Conservation (phyloP, 1,140 invertebrate species). For the Physella acuta region DNA sequence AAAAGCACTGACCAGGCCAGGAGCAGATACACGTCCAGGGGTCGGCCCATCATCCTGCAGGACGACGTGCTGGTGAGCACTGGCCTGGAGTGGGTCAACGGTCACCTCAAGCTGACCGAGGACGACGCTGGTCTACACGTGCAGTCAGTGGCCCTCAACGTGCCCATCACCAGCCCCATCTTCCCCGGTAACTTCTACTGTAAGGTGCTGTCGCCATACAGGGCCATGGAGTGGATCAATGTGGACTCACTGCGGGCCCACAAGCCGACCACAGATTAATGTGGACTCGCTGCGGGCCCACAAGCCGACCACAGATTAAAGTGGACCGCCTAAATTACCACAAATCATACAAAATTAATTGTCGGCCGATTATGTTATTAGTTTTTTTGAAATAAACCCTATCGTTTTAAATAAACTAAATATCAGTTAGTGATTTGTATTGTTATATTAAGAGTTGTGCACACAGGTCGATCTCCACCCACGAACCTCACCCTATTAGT, state of each 20-base stretch:
- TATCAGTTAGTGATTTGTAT: too few relatives aligned
- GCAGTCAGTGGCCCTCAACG: conserved; percentile 18
- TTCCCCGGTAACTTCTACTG: conserved; percentile 30
- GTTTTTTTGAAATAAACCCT: too few relatives aligned
- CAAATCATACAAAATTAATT: conserved; percentile 28
- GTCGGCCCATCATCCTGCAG: conserved; percentile 22
- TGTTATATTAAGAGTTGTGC: too few relatives aligned
- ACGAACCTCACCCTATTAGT: too few relatives aligned
- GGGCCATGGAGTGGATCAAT: conserved; percentile 40
- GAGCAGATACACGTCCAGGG: conserved; percentile 15
- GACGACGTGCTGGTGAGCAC: conserved; percentile 22
- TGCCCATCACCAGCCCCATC: background rate
- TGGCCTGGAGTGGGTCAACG: conserved; percentile 17
- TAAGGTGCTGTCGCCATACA: conserved; percentile 33
- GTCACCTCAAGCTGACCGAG: conserved; percentile 18
- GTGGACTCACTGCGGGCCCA: conserved; percentile 31
- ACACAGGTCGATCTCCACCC: too few relatives aligned
- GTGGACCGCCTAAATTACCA: conserved; percentile 30
- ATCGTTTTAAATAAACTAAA: too few relatives aligned
- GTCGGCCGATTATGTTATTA: conserved; percentile 32
- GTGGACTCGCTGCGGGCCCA: conserved; percentile 31
- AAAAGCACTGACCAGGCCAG: conserved; percentile 19
- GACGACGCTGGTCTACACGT: conserved; percentile 23
- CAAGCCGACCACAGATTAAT: conserved; percentile 30
- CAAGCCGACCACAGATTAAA: conserved; percentile 30